phyloP scores from a whole-genome alignment of 1,140 invertebrate genomes.

The Lasioglossum albipes region DNA sequence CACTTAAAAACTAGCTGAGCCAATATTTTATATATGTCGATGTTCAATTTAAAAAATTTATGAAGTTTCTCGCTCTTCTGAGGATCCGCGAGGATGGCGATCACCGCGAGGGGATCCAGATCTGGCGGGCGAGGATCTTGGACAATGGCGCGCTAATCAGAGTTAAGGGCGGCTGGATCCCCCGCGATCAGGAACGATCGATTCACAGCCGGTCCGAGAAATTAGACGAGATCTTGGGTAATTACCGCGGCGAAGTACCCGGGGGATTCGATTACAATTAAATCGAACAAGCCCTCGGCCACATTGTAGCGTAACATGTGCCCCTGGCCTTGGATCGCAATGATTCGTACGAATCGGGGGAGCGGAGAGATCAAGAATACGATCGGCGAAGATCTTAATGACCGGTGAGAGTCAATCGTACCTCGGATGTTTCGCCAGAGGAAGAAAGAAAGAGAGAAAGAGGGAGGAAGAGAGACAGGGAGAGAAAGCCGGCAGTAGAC shows the following conservation, averaged over 20 bases:
- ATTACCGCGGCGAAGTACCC: conserved; percentile 2
- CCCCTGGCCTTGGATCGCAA: conserved; percentile 42
- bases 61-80: no score
- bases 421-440: conserved; percentile 10
- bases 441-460: no score
- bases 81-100: no score
- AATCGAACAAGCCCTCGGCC: conserved; percentile 12
- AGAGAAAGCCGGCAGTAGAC: conserved; percentile 37
- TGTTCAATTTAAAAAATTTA: no score
- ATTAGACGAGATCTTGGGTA: conserved; percentile 12
- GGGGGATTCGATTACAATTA: conserved; percentile 30
- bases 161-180: neutral
- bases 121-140: neutral
- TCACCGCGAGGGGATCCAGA: neutral
- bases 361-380: conserved; percentile 50
- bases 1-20: no score
- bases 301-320: conserved; percentile 35
- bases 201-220: neutral
- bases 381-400: conserved; percentile 65
- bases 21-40: no score
- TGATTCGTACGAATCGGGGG: conserved; percentile 54
- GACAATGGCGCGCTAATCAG: neutral
- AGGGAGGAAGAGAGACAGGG: no score
- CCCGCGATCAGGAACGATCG: neutral
- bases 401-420: conserved; percentile 56